Evolutionary conservation across 2,888 invertebrate species (phyloP).

Genomic region (Apodemia mormo): DNA sequence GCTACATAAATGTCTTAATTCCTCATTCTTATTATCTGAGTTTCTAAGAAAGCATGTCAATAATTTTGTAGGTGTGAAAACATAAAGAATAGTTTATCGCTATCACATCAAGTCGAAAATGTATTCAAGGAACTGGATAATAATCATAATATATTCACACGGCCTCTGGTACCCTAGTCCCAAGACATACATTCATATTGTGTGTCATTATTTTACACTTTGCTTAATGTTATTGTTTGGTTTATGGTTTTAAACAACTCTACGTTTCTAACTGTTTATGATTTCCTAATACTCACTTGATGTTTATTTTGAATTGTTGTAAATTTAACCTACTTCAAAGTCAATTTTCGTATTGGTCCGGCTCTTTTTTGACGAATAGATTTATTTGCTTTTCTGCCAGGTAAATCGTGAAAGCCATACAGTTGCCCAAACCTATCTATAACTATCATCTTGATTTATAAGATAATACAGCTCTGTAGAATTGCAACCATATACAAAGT

Average conservation of each 20-base stretch:
- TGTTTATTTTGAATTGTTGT: no score
- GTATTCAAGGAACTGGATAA: constrained; percentile 24
- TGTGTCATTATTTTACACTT: constrained; percentile 34
- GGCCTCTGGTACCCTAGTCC: constrained; percentile 39
- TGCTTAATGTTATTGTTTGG: constrained; percentile 18
- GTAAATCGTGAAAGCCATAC: no score
- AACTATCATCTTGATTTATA: no score
- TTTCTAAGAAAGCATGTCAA: neutral
- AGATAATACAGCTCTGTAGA: no score
- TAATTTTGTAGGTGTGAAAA: constrained; percentile 1
- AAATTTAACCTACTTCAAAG: no score
- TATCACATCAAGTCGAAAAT: constrained; percentile 13
- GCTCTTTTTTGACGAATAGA: no score
- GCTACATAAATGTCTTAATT: no score
- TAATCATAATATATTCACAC: constrained; percentile 33
- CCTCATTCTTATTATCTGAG: neutral
- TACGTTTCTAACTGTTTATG: constrained; percentile 26
- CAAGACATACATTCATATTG: constrained; percentile 37
- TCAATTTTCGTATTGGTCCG: no score
- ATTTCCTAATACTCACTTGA: constrained; percentile 27
- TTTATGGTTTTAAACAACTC: constrained; percentile 8
- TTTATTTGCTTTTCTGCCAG: no score
- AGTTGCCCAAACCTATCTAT: no score
- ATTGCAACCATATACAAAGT: no score
- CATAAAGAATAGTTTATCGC: constrained; percentile 17